Base-by-base conservation (phyloP, 92 coral and sea anemone genomes). In the Plumapathes pennacea region DNA sequence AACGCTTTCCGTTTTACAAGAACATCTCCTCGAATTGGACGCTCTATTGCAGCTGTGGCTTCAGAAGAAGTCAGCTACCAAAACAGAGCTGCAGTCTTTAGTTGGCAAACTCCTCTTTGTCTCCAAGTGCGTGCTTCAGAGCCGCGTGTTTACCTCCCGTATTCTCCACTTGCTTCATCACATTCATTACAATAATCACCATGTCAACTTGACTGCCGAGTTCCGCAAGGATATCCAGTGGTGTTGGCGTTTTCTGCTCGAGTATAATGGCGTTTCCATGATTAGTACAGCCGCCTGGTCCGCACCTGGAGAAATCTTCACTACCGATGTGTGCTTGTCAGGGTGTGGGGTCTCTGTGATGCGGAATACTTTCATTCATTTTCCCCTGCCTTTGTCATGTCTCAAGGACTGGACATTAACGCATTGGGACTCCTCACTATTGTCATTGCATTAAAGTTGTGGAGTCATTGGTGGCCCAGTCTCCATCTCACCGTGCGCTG, bases 71-170 rank as follows among this genome's bases (percentile, higher is more conserved):
- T 43, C 58, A 5, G 36, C 43, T 2, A 69, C 66, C 8, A 55
- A 69, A 18, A 14, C 53, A 2, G 54, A 69, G 57, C 46, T 55
- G 2, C 67, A 57, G 27, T 56, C 76, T 0, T 37, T 56, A 12
- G 19, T 69, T 11, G 76, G 76, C 12, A 57, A 69, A 20, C 18
- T 69, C 47, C n/a, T 56, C 1, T 55, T 69, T 25, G 76, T 55
- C n/a, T 56, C 41, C 19, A 69, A 69, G 28, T 69, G 76, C 23
- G 67, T 56, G 13, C 38, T 64, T 0, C 58, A 46, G 12, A 33
- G 67, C 15, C 54, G 76, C 23, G 6, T 44, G 29, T 67, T 53
- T 54, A 14, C 54, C 7, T 0, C 38, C 0, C 50, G 54, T 3
- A 39, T 53, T 18, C 27, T 51, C 2, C 54, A 8, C 14, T 17